Percentiles rank a stretch among this genome's conserved stretches.
Conservation (phyloP, 2,113 vertebrate genomes). For the Oophaga pumilio region DNA sequence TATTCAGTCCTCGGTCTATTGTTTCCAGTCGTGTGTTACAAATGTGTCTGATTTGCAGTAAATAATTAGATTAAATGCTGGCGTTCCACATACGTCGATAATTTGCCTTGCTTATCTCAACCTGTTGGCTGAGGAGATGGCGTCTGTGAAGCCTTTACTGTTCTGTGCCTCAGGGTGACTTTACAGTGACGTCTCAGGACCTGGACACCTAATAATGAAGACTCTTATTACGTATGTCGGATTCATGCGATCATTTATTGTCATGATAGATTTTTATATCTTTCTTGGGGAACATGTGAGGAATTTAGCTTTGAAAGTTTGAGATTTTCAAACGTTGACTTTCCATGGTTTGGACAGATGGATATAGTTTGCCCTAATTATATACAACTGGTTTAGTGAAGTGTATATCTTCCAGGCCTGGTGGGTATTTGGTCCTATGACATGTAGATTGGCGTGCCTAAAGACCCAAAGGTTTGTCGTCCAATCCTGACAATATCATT, state of each 20-base stretch:
- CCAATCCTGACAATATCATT: neutral
- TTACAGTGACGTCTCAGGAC: neutral
- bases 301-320: neutral
- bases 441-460: neutral
- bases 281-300: neutral
- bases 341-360: neutral
- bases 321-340: neutral
- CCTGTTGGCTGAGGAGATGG: constrained; percentile 1
- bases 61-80: constrained; percentile 42
- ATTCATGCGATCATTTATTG: neutral
- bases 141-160: neutral
- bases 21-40: constrained; percentile 37
- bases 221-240: neutral
- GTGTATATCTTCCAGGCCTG: neutral
- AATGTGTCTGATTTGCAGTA: constrained; percentile 41
- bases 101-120: constrained; percentile 20
- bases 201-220: neutral
- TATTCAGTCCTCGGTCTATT: neutral
- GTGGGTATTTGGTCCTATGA: neutral
- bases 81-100: constrained; percentile 28
- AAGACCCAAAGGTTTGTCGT: neutral
- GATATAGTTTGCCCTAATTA: neutral
- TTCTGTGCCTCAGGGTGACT: neutral
- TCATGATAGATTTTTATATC: neutral
- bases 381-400: neutral